Percentiles rank a stretch among this genome's conserved stretches.
phyloP scores from a whole-genome alignment of 2,797 vertebrate species.

The Sebastes iracundus region DNA sequence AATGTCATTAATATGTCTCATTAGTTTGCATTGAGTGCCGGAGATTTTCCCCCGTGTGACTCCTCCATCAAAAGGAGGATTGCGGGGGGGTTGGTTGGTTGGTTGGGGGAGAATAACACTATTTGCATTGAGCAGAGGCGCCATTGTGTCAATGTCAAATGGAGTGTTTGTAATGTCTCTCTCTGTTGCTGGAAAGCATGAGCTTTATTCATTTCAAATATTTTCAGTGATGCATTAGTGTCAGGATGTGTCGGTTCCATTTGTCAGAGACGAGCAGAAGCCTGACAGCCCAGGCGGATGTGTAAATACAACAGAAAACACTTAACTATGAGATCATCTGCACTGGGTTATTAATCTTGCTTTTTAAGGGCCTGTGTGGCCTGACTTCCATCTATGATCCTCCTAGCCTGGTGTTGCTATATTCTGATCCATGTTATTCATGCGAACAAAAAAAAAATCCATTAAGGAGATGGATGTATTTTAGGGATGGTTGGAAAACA shows the following conservation, averaged over 20 bases:
- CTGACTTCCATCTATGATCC: conserved; percentile 64
- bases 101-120: conserved; percentile 63
- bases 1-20: conserved; percentile 99
- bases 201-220: conserved; percentile 81
- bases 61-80: conserved; percentile 64
- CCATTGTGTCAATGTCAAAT: conserved; percentile 81
- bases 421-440: conserved; percentile 68
- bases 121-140: conserved; percentile 79
- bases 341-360: conserved; percentile 82
- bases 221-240: conserved; percentile 82
- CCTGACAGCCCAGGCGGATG: conserved; percentile 65
- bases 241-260: conserved; percentile 75
- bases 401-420: conserved; percentile 46
- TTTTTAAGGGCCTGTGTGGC: conserved; percentile 78
- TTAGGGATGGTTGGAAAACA: conserved; percentile 75
- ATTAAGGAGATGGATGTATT: conserved; percentile 81
- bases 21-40: conserved; percentile 93
- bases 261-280: conserved; percentile 71
- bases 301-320: conserved; percentile 87
- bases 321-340: conserved; percentile 88
- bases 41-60: conserved; percentile 64
- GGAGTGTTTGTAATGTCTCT: conserved; percentile 73
- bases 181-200: conserved; percentile 47
- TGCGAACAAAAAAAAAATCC: conserved; percentile 62
- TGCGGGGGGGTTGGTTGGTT: neutral